A percentile compares a stretch with the other conserved stretches of the same genome.
phyloP scores from a whole-genome alignment of 2,113 vertebrate species.

The Anarhynchus alexandrinus region DNA sequence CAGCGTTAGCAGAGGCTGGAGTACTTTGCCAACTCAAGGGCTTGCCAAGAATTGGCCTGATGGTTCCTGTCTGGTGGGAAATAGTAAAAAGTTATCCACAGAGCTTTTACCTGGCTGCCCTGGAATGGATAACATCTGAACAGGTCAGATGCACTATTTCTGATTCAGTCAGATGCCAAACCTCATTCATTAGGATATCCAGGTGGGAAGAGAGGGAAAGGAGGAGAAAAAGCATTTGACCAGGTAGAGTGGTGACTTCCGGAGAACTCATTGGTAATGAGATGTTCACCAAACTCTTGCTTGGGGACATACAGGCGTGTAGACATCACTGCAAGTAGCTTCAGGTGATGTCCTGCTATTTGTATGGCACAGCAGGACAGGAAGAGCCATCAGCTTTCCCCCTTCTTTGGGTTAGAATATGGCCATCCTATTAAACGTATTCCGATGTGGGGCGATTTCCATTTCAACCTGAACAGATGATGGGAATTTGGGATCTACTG shows the following conservation, averaged over 20 bases:
- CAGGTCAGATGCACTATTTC: not conserved
- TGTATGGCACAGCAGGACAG: not conserved
- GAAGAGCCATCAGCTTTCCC: not conserved
- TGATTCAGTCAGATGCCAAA: not conserved
- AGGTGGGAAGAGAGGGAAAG: not conserved
- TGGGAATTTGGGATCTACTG: not conserved
- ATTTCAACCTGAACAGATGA: not conserved
- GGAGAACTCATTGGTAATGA: not conserved
- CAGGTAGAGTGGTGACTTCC: not conserved
- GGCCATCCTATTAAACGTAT: not conserved
- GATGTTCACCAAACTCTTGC: not conserved
- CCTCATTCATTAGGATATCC: not conserved
- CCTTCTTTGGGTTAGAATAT: not conserved
- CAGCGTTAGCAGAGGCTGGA: not conserved
- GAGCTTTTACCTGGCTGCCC: not conserved
- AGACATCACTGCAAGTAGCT: not conserved
- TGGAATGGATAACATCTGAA: not conserved
- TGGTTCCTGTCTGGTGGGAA: not conserved
- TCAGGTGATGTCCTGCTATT: not conserved
- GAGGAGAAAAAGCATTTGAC: not conserved
- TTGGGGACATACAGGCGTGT: not conserved
- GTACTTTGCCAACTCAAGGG: not conserved
- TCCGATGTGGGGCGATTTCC: not conserved
- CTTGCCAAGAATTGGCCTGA: not conserved
- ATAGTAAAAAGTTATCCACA: not conserved